Evolutionary conservation across 2,888 invertebrate species (phyloP), one percentile per base, ranked within the genome.

Genomic region (Erannis defoliaria): DNA sequence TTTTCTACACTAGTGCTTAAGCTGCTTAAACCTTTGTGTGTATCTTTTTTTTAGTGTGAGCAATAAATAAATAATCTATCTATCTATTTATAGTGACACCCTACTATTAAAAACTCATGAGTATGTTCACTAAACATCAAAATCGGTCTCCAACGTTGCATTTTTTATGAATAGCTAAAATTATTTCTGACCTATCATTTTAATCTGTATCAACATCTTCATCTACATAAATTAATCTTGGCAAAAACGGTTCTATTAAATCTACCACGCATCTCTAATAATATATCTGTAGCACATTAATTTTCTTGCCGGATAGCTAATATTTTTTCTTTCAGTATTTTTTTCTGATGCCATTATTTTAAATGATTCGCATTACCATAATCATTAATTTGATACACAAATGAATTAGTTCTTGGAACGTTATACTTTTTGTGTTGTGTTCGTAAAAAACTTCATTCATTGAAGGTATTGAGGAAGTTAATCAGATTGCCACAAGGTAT

Each of bases 321-420:
- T 48, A 16, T 50, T 51, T 51, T 61, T 55, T 43, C 35, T 53
- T 53, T 12, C 23, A 40, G 23, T 37, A 55, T 26, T 10, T 33
- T 61, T 70, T 67, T 66, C 66, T 70, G 55, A 56, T 40, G 53
- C 62, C 48, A 70, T 70, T 66, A 54, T 62, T 68, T 50, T 68
- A 63, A 68, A 67, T 65, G 62, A 67, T 65, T 65, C 58, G 57
- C 46, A 70, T 68, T 68, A 68, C 38, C 66, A 68, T 68, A 67
- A 61, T 56, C 61, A 63, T 65, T 57, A 62, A 64, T 69, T 66
- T 58, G 60, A 61, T 62, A 67, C 56, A 64, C 53, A 65, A 63
- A 66, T 65, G 57, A 65, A 64, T 66, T 60, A 42, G 53, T 63
- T 64, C 58, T 61, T 40, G 42, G 60, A 61, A 59, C 49, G 40